These are phyloP conservation scores for Schrankia costaestrigalis DNA, from an alignment of 2,888 invertebrate species.

Conservation along the genomic window DNA sequence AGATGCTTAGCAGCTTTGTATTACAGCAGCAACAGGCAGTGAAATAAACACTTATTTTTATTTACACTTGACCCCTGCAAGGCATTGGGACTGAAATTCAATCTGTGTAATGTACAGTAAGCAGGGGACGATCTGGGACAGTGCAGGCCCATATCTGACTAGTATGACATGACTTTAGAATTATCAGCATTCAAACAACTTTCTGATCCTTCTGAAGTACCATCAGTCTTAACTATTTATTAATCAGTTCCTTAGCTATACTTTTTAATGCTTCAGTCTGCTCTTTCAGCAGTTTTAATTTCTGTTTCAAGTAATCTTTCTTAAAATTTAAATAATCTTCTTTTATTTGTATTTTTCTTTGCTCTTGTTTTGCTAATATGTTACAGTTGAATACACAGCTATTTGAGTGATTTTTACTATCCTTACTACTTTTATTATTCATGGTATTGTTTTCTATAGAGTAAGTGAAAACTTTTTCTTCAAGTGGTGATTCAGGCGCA, in stretches of 20 bases:
- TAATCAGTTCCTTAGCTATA: slow-evolving; percentile 62
- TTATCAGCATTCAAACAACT: not conserved
- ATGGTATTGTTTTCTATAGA: no score
- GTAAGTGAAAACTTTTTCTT: slow-evolving; percentile 49
- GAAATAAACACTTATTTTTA: no score
- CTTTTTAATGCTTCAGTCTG: slow-evolving; percentile 68
- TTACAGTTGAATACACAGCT: slow-evolving; percentile 64
- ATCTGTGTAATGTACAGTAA: no score
- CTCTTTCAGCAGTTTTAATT: slow-evolving; percentile 60
- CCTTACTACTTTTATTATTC: slow-evolving; percentile 34
- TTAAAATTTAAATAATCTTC: slow-evolving; percentile 69
- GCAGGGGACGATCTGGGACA: no score
- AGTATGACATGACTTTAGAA: not conserved
- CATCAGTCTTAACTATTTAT: slow-evolving; percentile 21
- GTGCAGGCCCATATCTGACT: not conserved
- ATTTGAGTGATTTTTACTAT: slow-evolving; percentile 41
- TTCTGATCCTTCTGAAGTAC: not conserved
- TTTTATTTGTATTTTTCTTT: slow-evolving; percentile 60
- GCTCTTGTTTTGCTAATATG: slow-evolving; percentile 55
- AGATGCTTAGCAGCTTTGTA: no score
- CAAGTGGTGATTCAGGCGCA: slow-evolving; percentile 48
- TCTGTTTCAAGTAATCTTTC: slow-evolving; percentile 68
- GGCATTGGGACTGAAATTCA: no score
- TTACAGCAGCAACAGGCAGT: no score
- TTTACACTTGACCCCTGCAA: no score